Conservation (phyloP, 2,113 vertebrate species). For the Vanacampus margaritifer region DNA sequence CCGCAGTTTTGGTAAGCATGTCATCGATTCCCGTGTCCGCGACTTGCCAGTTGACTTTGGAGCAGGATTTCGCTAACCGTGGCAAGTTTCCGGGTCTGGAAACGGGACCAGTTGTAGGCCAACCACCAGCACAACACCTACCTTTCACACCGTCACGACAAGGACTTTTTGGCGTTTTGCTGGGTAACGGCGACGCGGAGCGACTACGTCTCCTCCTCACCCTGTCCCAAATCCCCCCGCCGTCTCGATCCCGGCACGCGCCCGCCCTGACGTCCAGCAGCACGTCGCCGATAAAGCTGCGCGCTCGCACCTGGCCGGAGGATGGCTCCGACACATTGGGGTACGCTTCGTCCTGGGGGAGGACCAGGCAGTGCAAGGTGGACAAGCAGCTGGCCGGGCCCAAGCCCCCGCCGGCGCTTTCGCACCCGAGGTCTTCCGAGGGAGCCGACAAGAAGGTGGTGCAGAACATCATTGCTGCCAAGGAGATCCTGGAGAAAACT, state of each 20-base stretch:
- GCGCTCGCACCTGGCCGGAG: constrained; percentile 52
- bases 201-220: constrained; percentile 47
- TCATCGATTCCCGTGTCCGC: not conserved
- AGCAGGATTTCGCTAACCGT: too few relatives aligned
- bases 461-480: constrained; percentile 70
- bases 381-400: constrained; percentile 70
- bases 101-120: too few relatives aligned
- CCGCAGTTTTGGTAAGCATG: not conserved
- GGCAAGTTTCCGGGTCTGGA: too few relatives aligned
- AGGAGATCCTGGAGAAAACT: not conserved
- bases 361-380: constrained; percentile 76
- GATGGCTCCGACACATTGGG: constrained; percentile 53
- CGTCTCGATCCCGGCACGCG: constrained; percentile 17
- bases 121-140: constrained; percentile 20
- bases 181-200: constrained; percentile 46
- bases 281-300: constrained; percentile 65
- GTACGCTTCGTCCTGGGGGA: constrained; percentile 77
- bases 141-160: constrained; percentile 44
- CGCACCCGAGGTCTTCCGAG: constrained; percentile 62
- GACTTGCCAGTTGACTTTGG: not conserved
- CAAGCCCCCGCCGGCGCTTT: constrained; percentile 29
- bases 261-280: constrained; percentile 68
- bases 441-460: constrained; percentile 73
- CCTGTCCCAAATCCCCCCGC: constrained; percentile 47
- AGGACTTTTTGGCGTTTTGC: constrained; percentile 42